A percentile compares a stretch with the other conserved stretches of the same genome.
These are phyloP conservation scores for Mamestra brassicae DNA, from an alignment of 2,888 invertebrate genomes.

Conservation along the genomic window DNA sequence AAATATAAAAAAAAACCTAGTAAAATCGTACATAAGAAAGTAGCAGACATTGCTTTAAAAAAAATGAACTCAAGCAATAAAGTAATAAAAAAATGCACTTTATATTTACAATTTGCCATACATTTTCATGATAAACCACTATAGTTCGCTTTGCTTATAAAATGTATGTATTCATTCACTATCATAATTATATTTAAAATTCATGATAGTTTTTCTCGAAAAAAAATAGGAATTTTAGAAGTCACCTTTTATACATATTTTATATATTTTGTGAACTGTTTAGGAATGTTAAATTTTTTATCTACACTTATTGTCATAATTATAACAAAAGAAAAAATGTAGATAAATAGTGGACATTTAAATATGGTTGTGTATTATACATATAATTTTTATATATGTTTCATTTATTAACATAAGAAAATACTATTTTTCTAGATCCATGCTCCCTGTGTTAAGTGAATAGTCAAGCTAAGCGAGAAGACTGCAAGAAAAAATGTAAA, in stretches of 20 bases:
- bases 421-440: slow-evolving; percentile 92
- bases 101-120: background rate
- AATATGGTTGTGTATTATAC: slow-evolving; percentile 11
- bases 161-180: slow-evolving; percentile 54
- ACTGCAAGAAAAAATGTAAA: slow-evolving; percentile 84
- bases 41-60: background rate
- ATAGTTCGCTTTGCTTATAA: slow-evolving; percentile 63
- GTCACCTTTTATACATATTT: slow-evolving; percentile 7
- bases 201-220: slow-evolving; percentile 20
- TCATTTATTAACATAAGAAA: slow-evolving; percentile 51
- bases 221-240: slow-evolving; percentile 17
- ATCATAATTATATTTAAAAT: slow-evolving; percentile 24
- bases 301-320: slow-evolving; percentile 28
- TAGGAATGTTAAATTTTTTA: slow-evolving; percentile 31
- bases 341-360: slow-evolving; percentile 31
- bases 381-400: background rate
- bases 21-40: slow-evolving; percentile 9
- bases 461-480: slow-evolving; percentile 91
- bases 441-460: slow-evolving; percentile 96
- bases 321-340: slow-evolving; percentile 8
- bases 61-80: background rate
- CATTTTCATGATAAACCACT: slow-evolving; percentile 32
- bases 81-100: background rate
- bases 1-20: background rate
- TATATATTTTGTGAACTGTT: slow-evolving; percentile 10